Base-by-base conservation (phyloP, 1,140 invertebrate species). In the Drosophila erecta region DNA sequence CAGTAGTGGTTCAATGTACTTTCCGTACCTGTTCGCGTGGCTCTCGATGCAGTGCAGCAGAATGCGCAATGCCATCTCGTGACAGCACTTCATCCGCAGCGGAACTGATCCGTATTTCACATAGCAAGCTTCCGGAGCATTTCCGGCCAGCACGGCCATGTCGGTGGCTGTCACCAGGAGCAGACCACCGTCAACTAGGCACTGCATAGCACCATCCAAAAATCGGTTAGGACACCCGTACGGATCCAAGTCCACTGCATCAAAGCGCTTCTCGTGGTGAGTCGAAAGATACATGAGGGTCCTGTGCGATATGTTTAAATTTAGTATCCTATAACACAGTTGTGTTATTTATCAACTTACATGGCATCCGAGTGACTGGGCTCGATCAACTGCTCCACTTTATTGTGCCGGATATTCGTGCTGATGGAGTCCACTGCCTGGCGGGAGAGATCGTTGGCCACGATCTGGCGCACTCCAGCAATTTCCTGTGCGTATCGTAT, bases 81-180 rank as follows among this genome's bases (percentile, higher is more conserved):
- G 99, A 90, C 98, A 99, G 72, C 95, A 95, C 90, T 97, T 97
- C 14, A 95, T 95, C 80, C 95, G 96, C 8, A 99, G 90, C 2
- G 98, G 97, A 58, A 99, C 93, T 8, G 98, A 95, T 4, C 98
- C 98, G 93, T 99, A 99, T 94, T 99, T 99, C 1, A 95, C 94
- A 87, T 96, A 97, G 54, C 92, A 99, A 0, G 98, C 97, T 93
- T 99, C 98, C 1, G 97, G 96, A 4, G 96, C 95, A 93, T 99
- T 99, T 1, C 99, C 99, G 78, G 98, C 98, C 46, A 99, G 93
- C 11, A 99, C 96, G 2, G 98, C 99, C 96, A 99, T 98, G 92
- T 99, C 99, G 0, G 99, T 99, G 20, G 98, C 98, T 0, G 99
- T 99, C 0, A 99, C 95, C 69, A 99, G 94, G n/a, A 99, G 92